Evolutionary conservation across 1,140 invertebrate species (phyloP), one percentile per base, ranked within the genome.

Genomic region (Chymomyza costata): DNA sequence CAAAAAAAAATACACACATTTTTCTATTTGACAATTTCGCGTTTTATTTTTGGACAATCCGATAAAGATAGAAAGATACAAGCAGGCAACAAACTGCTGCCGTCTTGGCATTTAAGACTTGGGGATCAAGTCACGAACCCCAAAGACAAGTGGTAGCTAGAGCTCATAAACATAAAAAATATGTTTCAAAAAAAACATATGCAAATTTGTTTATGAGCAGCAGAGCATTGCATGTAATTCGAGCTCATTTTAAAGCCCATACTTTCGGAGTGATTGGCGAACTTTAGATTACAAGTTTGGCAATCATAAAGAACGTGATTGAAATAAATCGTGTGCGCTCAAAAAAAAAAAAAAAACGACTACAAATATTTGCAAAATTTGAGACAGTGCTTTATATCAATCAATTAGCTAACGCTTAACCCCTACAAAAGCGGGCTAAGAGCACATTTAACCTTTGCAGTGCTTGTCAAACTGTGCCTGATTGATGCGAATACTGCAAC

Each of bases 391-490:
- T 50, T 19, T 40, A 1, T 50, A 1, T 5, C 3, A 25, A 19
- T 35, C 32, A 2, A 1, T 10, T 3, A 19, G 1, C 6, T 3
- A 43, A 37, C 43, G 21, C 40, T n/a, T 45, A 53, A 58, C 32
- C 55, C 32, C 52, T 58, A 52, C 19, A 52, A 56, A 40, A 38
- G 54, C 43, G n/a, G n/a, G n/a, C n/a, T n/a, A n/a, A n/a, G n/a
- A n/a, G n/a, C n/a, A n/a, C n/a, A n/a, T 38, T 52, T 62, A 57
- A 65, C 62, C 62, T 65, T 65, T 65, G 28, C 62, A 65, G 47
- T 48, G 62, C 46, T 40, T 62, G 62, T 61, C 62, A 65, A 65
- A 65, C 58, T 46, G 44, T 15, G 31, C 16, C 34, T 70, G 64
- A 70, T 70, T 56, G 52, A 70, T 70, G 56, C 55, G 48, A 47